Evolutionary conservation across 2,888 invertebrate genomes (phyloP).

Genomic region (Cylloceria caligata): DNA sequence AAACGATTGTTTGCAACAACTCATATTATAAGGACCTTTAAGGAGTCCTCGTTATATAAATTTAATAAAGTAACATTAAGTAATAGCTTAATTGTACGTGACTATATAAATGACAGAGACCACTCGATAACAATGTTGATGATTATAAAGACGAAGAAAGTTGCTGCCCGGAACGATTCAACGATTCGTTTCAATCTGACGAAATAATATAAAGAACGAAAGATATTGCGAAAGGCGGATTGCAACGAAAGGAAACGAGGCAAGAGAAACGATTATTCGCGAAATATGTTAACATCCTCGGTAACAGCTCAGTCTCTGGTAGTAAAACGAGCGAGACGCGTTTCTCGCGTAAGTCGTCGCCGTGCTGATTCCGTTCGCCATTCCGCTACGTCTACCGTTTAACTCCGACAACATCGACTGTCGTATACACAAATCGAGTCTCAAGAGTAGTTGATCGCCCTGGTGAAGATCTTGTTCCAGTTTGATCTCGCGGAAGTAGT

Average conservation of each 20-base stretch:
- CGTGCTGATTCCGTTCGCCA: slow-evolving; percentile 40
- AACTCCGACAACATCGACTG: background rate
- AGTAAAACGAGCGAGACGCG: slow-evolving; percentile 17
- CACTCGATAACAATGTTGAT: background rate
- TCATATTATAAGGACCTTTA: slow-evolving; percentile 37
- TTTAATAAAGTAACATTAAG: slow-evolving; percentile 35
- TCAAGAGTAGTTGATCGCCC: background rate
- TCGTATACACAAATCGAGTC: background rate
- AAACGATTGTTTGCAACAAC: slow-evolving; percentile 33
- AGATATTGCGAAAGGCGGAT: background rate
- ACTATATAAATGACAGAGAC: slow-evolving; percentile 35
- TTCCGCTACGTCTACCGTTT: slow-evolving; percentile 15
- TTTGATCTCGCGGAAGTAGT: background rate
- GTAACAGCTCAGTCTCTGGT: background rate
- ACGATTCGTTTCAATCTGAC: slow-evolving; percentile 4
- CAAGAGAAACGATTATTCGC: slow-evolving; percentile 20
- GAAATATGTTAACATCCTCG: slow-evolving; percentile 30
- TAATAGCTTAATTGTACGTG: slow-evolving; percentile 12
- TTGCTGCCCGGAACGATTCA: background rate
- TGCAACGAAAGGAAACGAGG: slow-evolving; percentile 4
- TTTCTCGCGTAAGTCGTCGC: slow-evolving; percentile 21
- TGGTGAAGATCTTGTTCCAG: slow-evolving; percentile 9
- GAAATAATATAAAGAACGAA: background rate
- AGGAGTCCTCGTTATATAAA: slow-evolving; percentile 47
- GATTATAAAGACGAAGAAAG: slow-evolving; percentile 20